Evolutionary conservation across 2,797 vertebrate species (phyloP).

Genomic region (Choloepus didactylus): DNA sequence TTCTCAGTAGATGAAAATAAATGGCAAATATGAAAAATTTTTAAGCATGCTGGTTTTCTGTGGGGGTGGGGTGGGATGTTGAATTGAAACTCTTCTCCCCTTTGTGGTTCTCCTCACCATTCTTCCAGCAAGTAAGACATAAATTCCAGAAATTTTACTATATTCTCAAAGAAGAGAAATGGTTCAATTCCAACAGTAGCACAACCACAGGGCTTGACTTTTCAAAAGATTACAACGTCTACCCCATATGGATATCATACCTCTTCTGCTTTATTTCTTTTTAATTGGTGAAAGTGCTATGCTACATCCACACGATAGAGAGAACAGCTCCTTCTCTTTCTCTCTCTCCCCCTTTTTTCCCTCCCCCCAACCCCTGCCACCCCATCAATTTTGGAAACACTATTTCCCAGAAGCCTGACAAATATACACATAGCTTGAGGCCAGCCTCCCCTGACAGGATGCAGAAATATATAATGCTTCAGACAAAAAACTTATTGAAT

Average conservation of each 20-base stretch:
- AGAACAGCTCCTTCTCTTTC: neutral
- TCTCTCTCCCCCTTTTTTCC: neutral
- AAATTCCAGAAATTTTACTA: neutral
- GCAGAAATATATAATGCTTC: neutral
- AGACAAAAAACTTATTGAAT: neutral
- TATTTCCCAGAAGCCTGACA: neutral
- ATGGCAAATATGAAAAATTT: neutral
- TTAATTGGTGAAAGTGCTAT: neutral
- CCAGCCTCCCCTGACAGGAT: neutral
- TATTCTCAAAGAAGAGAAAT: neutral
- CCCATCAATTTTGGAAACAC: neutral
- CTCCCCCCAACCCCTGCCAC: neutral
- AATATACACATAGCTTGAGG: neutral
- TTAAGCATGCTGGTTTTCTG: neutral
- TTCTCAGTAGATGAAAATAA: neutral
- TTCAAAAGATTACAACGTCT: neutral
- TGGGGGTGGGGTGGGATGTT: neutral
- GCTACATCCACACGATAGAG: neutral
- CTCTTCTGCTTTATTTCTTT: neutral
- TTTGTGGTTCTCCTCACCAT: neutral
- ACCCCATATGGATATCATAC: neutral
- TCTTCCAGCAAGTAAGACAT: neutral
- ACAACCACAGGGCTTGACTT: neutral
- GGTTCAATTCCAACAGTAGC: neutral
- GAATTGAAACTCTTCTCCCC: neutral